A percentile compares a stretch with the other conserved stretches of the same genome.
phyloP scores from a whole-genome alignment of 2,888 invertebrate species.

The Tachina fera region DNA sequence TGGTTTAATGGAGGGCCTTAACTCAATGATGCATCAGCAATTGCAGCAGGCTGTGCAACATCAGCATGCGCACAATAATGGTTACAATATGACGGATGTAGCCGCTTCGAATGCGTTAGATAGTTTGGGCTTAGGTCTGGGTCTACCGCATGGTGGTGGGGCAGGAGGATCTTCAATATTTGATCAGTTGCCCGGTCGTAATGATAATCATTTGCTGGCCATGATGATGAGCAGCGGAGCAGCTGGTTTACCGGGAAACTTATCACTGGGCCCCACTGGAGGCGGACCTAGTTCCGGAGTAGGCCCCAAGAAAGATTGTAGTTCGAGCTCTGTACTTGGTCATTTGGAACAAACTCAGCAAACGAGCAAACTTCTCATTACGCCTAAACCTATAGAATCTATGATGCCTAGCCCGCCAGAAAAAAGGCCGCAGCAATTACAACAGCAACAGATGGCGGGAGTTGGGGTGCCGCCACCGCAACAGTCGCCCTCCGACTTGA shows the following conservation, averaged over 20 bases:
- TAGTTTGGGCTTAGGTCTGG: conserved; percentile 78
- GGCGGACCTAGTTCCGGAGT: conserved; percentile 35
- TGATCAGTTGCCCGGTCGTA: conserved; percentile 76
- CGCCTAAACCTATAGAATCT: conserved; percentile 87
- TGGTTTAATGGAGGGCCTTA: conserved; percentile 78
- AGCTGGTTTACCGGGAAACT: conserved; percentile 72
- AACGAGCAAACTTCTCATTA: conserved; percentile 84
- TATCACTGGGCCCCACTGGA: conserved; percentile 68
- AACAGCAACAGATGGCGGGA: conserved; percentile 73
- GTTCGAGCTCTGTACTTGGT: conserved; percentile 70
- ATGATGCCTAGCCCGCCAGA: conserved; percentile 85
- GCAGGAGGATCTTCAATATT: conserved; percentile 78
- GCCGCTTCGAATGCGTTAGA: conserved; percentile 76
- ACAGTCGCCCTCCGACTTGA: conserved; percentile 80
- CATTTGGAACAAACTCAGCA: conserved; percentile 77
- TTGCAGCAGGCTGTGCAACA: conserved; percentile 78
- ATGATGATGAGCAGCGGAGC: conserved; percentile 77
- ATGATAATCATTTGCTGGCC: conserved; percentile 74
- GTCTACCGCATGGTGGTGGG: conserved; percentile 72
- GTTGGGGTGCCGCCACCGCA: conserved; percentile 74
- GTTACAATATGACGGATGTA: conserved; percentile 79
- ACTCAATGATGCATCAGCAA: conserved; percentile 77
- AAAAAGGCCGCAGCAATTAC: conserved; percentile 84
- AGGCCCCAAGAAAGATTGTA: conserved; percentile 73
- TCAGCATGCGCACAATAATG: conserved; percentile 80